Base-by-base conservation (phyloP, 1,140 invertebrate species). In the Drosophila repletoides region DNA sequence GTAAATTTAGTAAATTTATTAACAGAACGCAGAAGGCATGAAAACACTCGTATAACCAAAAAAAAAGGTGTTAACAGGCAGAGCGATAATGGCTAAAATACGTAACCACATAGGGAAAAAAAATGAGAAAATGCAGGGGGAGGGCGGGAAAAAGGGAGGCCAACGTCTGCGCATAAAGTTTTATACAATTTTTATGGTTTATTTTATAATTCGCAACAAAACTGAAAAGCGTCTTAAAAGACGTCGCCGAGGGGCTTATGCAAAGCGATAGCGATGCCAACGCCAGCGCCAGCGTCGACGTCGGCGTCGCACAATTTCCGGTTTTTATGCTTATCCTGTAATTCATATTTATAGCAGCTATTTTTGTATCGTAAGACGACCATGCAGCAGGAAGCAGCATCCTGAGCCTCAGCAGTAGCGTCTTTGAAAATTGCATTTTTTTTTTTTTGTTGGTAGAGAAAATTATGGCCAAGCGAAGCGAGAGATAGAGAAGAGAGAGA, bases 321-420 rank as follows among this genome's bases (percentile, higher is more conserved):
- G 75, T 76, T 86, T 87, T 86, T 86, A 81, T 81, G 80, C 80
- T 86, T 86, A 86, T 86, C 80, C 81, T 81, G 80, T 86, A 86
- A 86, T 86, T 86, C 80, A 87, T 86, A 86, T 86, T 86, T 86
- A 86, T 87, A 86, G 76, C 76, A 76, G 80, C 80, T 87, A 80
- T 80, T 84, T 84, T 70, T 76, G 72, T 73, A 75, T 69, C 71
- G 66, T 70, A 83, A 72, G 67, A 43, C 71, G 56, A 36, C 38
- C 45, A 52, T 31, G 17, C 38, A 43, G 46, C 49, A 41, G 58
- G 58, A 53, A 59, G 77, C 51, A 69, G 61, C 63, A 74, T 64
- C 70, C 73, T 84, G 69, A 45, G 71, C 67, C 72, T 48, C 24
- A 17, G 45, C 15, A 24, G 66, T 53, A 52, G 51, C 70, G 51